Conservation (phyloP, 1,140 invertebrate species). For the Drosophila rufa region DNA sequence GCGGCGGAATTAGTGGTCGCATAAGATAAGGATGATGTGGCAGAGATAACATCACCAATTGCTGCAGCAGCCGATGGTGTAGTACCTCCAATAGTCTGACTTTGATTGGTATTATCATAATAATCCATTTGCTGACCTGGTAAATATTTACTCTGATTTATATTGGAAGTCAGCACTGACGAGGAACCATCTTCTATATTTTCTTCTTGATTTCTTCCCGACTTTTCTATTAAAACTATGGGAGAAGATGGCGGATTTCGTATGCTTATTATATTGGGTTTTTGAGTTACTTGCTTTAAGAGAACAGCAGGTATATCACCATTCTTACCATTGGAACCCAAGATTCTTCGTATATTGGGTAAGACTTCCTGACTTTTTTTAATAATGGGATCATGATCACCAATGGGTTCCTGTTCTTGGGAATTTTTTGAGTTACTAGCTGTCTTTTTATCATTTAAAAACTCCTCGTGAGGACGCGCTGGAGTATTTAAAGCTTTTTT, state of each 20-base stretch:
- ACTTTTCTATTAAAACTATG: constrained; percentile 57
- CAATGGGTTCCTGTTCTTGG: constrained; percentile 5
- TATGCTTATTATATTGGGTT: constrained; percentile 54
- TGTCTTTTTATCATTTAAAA: constrained; percentile 28
- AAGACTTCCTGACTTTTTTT: constrained; percentile 87
- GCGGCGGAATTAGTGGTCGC: constrained; percentile 43
- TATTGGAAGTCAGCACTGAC: constrained; percentile 59
- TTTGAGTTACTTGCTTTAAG: constrained; percentile 89
- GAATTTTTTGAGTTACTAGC: neutral
- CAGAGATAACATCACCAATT: constrained; percentile 58
- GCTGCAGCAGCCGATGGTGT: constrained; percentile 70
- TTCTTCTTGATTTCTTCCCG: constrained; percentile 20
- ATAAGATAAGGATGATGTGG: constrained; percentile 60
- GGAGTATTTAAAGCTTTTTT: constrained; percentile 91
- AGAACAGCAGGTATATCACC: constrained; percentile 92
- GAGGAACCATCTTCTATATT: constrained; percentile 20
- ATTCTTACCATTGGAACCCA: constrained; percentile 92
- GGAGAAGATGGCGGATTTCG: constrained; percentile 73
- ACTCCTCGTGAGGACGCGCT: constrained; percentile 84
- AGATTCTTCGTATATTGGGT: constrained; percentile 91
- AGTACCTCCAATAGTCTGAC: constrained; percentile 46
- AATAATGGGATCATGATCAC: constrained; percentile 18
- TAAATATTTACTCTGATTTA: constrained; percentile 70
- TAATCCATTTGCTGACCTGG: constrained; percentile 24
- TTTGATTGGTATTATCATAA: constrained; percentile 41